phyloP scores from a whole-genome alignment of 2,888 invertebrate species.

The Melitaea athalia region DNA sequence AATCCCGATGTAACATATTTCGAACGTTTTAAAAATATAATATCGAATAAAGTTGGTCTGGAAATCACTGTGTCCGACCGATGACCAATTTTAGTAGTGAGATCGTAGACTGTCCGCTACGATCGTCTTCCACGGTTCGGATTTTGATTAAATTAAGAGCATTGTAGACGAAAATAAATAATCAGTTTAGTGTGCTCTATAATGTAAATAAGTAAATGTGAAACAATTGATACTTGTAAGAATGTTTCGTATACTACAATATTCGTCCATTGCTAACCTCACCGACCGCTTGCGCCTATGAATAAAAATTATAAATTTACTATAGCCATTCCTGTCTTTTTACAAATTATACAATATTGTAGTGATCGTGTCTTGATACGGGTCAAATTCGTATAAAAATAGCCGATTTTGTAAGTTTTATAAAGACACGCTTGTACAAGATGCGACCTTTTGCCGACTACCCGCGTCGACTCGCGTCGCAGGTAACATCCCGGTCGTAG shows the following conservation, averaged over 20 bases:
- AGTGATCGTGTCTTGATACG: background rate
- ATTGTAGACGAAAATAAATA: background rate
- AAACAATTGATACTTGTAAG: background rate
- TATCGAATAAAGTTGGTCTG: background rate
- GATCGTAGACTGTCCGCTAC: slow-evolving; percentile 26
- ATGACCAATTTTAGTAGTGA: slow-evolving; percentile 56
- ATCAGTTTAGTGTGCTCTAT: background rate
- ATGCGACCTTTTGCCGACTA: slow-evolving; percentile 6
- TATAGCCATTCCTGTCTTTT: slow-evolving; percentile 7
- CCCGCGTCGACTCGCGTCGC: background rate
- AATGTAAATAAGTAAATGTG: background rate
- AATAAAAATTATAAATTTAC: slow-evolving; percentile 10
- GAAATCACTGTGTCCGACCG: background rate
- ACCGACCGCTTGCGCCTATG: slow-evolving; percentile 25
- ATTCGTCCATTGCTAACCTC: slow-evolving; percentile 33
- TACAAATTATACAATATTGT: slow-evolving; percentile 16
- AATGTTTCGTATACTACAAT: slow-evolving; percentile 12
- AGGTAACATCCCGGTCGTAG: background rate
- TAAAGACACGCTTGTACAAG: slow-evolving; percentile 17
- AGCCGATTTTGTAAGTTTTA: background rate
- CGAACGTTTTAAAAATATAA: background rate
- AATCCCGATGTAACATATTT: background rate
- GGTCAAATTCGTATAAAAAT: background rate
- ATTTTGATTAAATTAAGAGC: background rate
- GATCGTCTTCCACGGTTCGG: slow-evolving; percentile 50